A percentile compares a stretch with the other conserved stretches of the same genome.
Conservation (phyloP, 2,888 invertebrate species). For the Acleris sparsana region DNA sequence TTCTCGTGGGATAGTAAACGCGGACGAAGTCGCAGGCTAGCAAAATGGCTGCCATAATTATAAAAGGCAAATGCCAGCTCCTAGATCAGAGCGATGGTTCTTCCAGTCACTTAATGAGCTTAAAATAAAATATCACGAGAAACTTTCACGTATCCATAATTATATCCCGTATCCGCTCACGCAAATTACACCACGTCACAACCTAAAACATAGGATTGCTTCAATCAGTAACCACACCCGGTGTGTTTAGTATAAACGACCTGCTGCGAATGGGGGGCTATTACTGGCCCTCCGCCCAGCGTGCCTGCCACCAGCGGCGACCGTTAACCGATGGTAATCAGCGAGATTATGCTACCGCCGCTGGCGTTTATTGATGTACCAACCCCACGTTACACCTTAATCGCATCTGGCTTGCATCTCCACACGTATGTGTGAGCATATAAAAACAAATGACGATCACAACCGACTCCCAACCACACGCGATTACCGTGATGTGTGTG, state of each 20-base stretch:
- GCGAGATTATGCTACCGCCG: slow-evolving; percentile 54
- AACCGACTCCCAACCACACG: too few relatives aligned
- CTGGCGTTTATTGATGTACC: slow-evolving; percentile 42
- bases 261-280: slow-evolving; percentile 41
- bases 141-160: neutral
- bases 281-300: slow-evolving; percentile 40
- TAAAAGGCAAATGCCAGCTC: too few relatives aligned
- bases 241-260: slow-evolving; percentile 30
- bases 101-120: too few relatives aligned
- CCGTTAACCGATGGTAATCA: slow-evolving; percentile 60
- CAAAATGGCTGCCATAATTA: neutral
- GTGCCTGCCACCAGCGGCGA: slow-evolving; percentile 37
- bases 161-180: slow-evolving; percentile 2
- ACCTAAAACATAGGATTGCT: slow-evolving; percentile 35
- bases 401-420: neutral
- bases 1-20: too few relatives aligned
- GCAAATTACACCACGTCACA: slow-evolving; percentile 15
- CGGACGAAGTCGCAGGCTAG: too few relatives aligned
- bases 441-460: too few relatives aligned
- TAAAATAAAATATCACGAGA: too few relatives aligned
- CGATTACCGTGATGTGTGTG: too few relatives aligned
- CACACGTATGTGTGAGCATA: too few relatives aligned
- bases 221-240: slow-evolving; percentile 48
- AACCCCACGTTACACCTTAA: slow-evolving; percentile 32
- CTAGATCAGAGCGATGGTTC: too few relatives aligned